Percentiles rank a stretch among this genome's conserved stretches.
Conservation (phyloP, 2,797 vertebrate genomes). For the Saxicola maurus region DNA sequence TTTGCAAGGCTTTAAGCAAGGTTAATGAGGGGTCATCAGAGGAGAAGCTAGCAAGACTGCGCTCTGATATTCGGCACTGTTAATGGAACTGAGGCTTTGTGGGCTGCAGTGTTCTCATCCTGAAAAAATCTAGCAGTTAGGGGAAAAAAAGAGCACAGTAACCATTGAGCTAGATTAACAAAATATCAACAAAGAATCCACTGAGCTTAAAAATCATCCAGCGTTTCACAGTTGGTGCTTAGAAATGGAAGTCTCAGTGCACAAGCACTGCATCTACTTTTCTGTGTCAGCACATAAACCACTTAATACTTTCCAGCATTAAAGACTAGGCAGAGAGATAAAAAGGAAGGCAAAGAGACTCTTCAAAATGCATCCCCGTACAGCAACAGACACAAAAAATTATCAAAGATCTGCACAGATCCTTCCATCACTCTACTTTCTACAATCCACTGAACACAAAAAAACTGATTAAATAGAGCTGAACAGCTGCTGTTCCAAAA, state of each 20-base stretch:
- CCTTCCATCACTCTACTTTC: not conserved
- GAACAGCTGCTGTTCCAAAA: not conserved
- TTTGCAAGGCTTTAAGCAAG: slow-evolving; percentile 35
- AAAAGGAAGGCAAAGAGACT: not conserved
- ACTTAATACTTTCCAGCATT: not conserved
- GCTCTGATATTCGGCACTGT: not conserved
- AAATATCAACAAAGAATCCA: slow-evolving; percentile 42
- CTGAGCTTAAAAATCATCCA: slow-evolving; percentile 18
- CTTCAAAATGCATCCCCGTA: not conserved
- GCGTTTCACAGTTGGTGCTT: not conserved
- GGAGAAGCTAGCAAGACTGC: slow-evolving; percentile 23
- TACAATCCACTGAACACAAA: not conserved
- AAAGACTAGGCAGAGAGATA: not conserved
- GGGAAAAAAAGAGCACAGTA: slow-evolving; percentile 25
- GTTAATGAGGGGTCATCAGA: slow-evolving; percentile 58
- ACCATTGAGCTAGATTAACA: slow-evolving; percentile 22
- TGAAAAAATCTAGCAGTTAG: slow-evolving; percentile 48
- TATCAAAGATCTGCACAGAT: not conserved
- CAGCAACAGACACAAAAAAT: not conserved
- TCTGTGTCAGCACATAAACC: not conserved
- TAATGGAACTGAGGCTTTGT: slow-evolving; percentile 48
- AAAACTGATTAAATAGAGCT: not conserved
- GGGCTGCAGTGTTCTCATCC: slow-evolving; percentile 52
- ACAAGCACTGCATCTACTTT: not conserved
- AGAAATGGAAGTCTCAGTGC: not conserved